Base-by-base conservation (phyloP, 1,140 invertebrate species). In the Trichogramma pretiosum region DNA sequence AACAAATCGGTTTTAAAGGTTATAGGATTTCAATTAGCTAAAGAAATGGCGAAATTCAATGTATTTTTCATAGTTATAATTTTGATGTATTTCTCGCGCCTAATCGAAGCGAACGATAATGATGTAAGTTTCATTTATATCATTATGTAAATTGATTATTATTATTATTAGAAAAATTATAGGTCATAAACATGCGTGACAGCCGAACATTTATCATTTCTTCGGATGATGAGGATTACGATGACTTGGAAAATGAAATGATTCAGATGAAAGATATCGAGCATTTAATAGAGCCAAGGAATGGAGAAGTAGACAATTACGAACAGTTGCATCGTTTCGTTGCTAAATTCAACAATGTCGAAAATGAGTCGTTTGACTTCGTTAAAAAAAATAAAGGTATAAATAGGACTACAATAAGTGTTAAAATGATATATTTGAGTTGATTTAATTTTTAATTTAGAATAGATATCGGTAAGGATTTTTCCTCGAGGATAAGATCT, bases 241-340 rank as follows among this genome's bases (percentile, higher is more conserved):
- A 66, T 11, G 61, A 62, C 7, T 46, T 58, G 17, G 58, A 66
- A 53, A 58, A 58, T 37, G 66, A 68, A 52, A 61, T 67, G 54
- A 64, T 68, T 54, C 47, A 59, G 24, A 33, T 52, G 4, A 24
- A 21, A 5, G 61, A 67, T 50, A 40, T 68, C 11, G 8, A 11
- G 3, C 30, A 59, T 14, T n/a, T n/a, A n/a, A 44, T 62, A 3
- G 40, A 52, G 37, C 26, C 44, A 17, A 24, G 60, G 4, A 33
- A 10, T 8, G 39, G 57, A 11, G 55, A 65, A 17, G 53, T 60
- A 21, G 38, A 36, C 14, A 64, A 43, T 50, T 68, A 63, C 28
- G 48, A 45, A 44, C 54, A 60, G 10, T 19, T 68, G 28, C 63
- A 65, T 56, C 59, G 57, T 23, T 58, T 61, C 16, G 61, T 67